Evolutionary conservation across 1,140 invertebrate genomes (phyloP).

Genomic region (Heterodera carotae): DNA sequence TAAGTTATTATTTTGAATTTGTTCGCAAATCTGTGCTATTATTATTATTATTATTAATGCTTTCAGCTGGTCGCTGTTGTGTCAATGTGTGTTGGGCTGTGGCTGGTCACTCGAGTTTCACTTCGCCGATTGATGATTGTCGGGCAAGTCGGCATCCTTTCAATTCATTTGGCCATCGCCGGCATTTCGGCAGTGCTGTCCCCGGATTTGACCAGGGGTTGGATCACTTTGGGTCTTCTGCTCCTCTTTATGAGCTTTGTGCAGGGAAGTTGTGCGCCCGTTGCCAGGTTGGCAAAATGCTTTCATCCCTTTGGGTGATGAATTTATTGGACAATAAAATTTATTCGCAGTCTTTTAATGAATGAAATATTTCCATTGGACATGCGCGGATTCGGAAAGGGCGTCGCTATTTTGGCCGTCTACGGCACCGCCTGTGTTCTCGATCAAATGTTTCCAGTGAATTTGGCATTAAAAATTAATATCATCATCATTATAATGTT

Average conservation of each 20-base stretch:
- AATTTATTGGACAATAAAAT: not conserved
- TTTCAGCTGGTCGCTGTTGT: not conserved
- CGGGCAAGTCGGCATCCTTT: not conserved
- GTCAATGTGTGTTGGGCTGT: not conserved
- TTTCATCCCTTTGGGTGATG: too few relatives aligned
- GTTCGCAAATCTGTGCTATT: not conserved
- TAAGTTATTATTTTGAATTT: not conserved
- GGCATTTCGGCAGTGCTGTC: not conserved
- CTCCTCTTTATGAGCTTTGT: not conserved
- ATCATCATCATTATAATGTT: too few relatives aligned
- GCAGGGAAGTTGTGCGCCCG: not conserved
- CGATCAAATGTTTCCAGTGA: slow-evolving; percentile 6
- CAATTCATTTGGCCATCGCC: not conserved
- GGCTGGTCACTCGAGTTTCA: not conserved
- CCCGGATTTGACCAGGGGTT: not conserved
- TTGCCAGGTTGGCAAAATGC: not conserved
- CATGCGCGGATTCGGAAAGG: not conserved
- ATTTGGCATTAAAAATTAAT: too few relatives aligned
- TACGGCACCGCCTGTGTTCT: not conserved
- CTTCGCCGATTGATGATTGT: not conserved
- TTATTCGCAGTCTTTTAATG: slow-evolving; percentile 1
- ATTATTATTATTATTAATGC: not conserved
- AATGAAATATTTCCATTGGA: slow-evolving; percentile 7
- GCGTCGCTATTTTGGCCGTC: slow-evolving; percentile 1
- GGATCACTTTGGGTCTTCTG: not conserved